Evolutionary conservation across 2,888 invertebrate species (phyloP), one percentile per base, ranked within the genome.

Genomic region (Lithophane leautieri): DNA sequence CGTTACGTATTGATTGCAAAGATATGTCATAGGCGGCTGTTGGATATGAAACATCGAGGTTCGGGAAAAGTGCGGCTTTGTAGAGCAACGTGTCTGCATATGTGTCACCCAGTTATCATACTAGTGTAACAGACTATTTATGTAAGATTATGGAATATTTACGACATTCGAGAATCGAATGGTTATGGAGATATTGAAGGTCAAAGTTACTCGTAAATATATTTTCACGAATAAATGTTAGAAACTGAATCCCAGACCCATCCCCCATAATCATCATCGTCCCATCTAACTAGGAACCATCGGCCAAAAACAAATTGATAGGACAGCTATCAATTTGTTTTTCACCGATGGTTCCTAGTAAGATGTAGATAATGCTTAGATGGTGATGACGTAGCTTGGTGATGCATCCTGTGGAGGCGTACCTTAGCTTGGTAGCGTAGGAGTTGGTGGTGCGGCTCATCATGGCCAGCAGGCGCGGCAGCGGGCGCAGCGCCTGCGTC

Each of bases 391-490:
- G 19, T 63, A 25, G 11, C 44, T 25, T 19, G 44, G 25, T 28
- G n/a, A 19, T 11, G 63, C 19, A 7, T 42, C 14, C 28, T 22
- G 42, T 25, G 65, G 2, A 14, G 47, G 14, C 1, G 9, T 87
- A 98, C 98, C 98, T 98, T 73, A 99, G 97, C 89, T 98, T 98
- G 88, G 98, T 98, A 50, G 98, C 98, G 93, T 99, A 99, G 0
- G 98, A 99, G 94, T 99, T 98, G 81, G 99, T 99, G 93, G 99
- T 99, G 71, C 97, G 97, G 92, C 98, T 98, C 99, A 99, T 99
- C 92, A 98, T 98, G 81, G 97, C 97, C 56, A 99, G 97, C 78
- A 99, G 97, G 34, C 98, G 97, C 67, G 98, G 97, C 88, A 99
- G 97, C 7, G 98, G 93, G 14, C 90, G 96, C 94, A 95, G 94